These are phyloP conservation scores for Neoascia interrupta DNA, from an alignment of 2,888 invertebrate genomes.

Conservation along the genomic window DNA sequence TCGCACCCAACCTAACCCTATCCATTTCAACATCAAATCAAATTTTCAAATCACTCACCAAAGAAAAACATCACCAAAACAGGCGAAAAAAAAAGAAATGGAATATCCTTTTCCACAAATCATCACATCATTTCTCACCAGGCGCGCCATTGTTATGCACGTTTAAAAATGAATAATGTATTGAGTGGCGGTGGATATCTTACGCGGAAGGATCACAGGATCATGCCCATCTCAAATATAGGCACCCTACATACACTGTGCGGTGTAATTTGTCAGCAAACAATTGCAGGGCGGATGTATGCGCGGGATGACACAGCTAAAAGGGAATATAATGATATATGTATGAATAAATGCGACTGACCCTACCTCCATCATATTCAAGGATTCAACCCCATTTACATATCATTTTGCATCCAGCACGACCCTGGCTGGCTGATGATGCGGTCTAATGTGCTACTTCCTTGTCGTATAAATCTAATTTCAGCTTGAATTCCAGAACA, in stretches of 20 bases:
- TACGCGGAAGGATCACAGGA: constrained; percentile 58
- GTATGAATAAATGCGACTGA: constrained; percentile 33
- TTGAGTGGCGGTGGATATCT: constrained; percentile 48
- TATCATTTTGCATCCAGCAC: constrained; percentile 26
- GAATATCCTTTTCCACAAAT: constrained; percentile 61
- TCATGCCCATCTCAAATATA: constrained; percentile 43
- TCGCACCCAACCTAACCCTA: background rate
- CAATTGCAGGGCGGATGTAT: constrained; percentile 38
- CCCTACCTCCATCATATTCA: constrained; percentile 37
- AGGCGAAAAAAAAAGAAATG: constrained; percentile 25
- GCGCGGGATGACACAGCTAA: background rate
- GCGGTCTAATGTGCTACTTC: constrained; percentile 30
- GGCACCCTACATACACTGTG: background rate
- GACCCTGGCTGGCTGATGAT: constrained; percentile 14
- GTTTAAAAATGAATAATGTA: constrained; percentile 69
- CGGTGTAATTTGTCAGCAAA: constrained; percentile 65
- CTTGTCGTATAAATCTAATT: constrained; percentile 51
- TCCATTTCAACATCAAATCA: constrained; percentile 54
- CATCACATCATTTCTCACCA: constrained; percentile 52
- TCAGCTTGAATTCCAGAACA: constrained; percentile 30
- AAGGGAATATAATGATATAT: constrained; percentile 48
- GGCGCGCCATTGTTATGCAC: constrained; percentile 36
- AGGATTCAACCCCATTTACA: constrained; percentile 53
- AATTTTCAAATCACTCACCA: constrained; percentile 65
- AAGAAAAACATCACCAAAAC: background rate